Percentiles rank a stretch among this genome's conserved stretches.
These are phyloP conservation scores for Pristionchus maxplancki DNA, from an alignment of 2,888 invertebrate species.

Conservation along the genomic window DNA sequence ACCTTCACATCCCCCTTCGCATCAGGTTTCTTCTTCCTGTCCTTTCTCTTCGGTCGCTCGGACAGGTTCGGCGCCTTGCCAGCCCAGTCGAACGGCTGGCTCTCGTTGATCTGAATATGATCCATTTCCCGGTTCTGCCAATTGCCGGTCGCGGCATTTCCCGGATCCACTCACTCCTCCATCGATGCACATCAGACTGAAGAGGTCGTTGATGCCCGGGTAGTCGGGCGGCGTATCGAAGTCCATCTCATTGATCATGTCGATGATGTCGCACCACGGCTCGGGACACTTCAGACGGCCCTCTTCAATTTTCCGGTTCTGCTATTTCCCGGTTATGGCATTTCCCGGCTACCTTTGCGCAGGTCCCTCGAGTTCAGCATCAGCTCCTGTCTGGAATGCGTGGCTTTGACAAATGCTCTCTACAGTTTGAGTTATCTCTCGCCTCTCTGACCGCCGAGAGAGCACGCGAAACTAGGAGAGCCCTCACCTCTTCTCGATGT, in stretches of 20 bases:
- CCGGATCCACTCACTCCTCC: neutral
- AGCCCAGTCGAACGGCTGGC: neutral
- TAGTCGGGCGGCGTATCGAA: neutral
- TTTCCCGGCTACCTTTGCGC: neutral
- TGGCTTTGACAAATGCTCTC: too few species aligned
- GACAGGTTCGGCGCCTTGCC: neutral
- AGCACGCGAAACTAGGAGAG: neutral
- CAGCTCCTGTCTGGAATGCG: neutral
- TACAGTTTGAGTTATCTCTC: too few species aligned
- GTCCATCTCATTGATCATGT: neutral
- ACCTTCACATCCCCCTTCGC: neutral
- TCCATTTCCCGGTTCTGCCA: too few species aligned
- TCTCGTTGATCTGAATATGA: neutral
- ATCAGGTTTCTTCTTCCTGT: too few species aligned
- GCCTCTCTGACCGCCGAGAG: too few species aligned
- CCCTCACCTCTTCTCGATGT: neutral
- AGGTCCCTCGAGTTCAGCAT: neutral
- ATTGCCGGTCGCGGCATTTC: too few species aligned
- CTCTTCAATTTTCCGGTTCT: neutral
- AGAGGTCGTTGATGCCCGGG: neutral
- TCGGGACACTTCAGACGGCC: neutral
- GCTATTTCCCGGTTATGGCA: neutral
- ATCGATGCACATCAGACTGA: neutral
- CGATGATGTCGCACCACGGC: neutral
- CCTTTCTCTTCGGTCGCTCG: too few species aligned